Evolutionary conservation across 92 coral and sea anemone species (phyloP), one percentile per base, ranked within the genome.

Genomic region (Porites evermanni): DNA sequence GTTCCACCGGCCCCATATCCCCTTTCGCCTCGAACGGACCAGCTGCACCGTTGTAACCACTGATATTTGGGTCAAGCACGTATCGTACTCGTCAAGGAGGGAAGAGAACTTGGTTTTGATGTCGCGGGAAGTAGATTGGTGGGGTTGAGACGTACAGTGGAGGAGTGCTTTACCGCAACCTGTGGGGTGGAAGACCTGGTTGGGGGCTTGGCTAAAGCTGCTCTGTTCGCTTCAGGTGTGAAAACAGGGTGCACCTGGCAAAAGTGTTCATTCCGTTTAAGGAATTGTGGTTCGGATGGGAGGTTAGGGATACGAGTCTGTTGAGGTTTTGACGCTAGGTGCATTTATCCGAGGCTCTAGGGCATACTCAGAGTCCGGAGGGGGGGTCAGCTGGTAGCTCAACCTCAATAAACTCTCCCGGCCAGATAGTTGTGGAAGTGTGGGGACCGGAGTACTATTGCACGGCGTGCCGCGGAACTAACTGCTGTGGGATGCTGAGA

Each of bases 391-490:
- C 32, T 9, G 91, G 96, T 70, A 91, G 84, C 16, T 77, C 87
- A 4, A 91, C 84, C 61, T 93, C 94, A 11, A 88, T 0, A 79
- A 72, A 90, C 38, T 93, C 93, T 29, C 93, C 95, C 3, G 91
- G 91, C 92, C 91, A 93, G 78, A 90, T 32, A 44, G 87, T 79
- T 21, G 82, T 88, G 52, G 88, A 44, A 13, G 82, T 20, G 63
- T 91, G 92, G 95, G 29, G 94, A 79, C 10, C 92, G 84, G 29
- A 92, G 90, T 66, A 92, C 91, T 44, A 88, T 68, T 59, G 91
- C 89, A 38, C 86, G 79, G 10, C 84, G 86, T 38, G 90, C 89
- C 17, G 92, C 76, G 13, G 86, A 70, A 86, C 71, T 68, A 38
- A 52, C 64, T 1, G 70, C 11, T 65, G 52, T 44, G 50, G 78